A percentile compares a stretch with the other conserved stretches of the same genome.
Evolutionary conservation across 2,113 vertebrate genomes (phyloP).

Genomic region (Alosa alosa): DNA sequence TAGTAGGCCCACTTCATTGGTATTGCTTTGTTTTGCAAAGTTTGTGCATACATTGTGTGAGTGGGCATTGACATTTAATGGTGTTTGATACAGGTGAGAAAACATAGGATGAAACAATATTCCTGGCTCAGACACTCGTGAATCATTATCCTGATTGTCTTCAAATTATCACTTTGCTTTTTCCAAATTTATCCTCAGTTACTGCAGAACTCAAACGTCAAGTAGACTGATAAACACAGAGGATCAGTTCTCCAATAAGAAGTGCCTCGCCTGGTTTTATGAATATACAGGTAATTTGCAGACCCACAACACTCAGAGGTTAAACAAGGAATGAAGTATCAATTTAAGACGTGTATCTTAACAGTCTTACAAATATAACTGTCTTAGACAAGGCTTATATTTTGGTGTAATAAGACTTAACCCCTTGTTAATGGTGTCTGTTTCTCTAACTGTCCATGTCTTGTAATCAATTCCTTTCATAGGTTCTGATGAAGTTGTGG

Average conservation of each 20-base stretch:
- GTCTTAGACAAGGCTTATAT: neutral
- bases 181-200: constrained; percentile 61
- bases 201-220: constrained; percentile 84
- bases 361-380: neutral
- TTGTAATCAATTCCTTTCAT: neutral
- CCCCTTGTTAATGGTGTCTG: neutral
- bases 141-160: neutral
- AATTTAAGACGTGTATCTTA: neutral
- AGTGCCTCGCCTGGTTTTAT: constrained; percentile 96
- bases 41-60: neutral
- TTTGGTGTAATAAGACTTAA: neutral
- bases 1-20: neutral
- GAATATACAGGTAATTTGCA: constrained; percentile 83
- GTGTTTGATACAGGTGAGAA: neutral
- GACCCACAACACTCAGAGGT: neutral
- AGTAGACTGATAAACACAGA: constrained; percentile 79
- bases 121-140: neutral
- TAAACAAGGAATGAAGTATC: neutral
- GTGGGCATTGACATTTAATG: neutral
- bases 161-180: neutral
- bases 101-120: neutral
- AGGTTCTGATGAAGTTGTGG: constrained; percentile 90
- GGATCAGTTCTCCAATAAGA: constrained; percentile 92
- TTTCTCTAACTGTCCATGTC: neutral
- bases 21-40: neutral